phyloP scores from a whole-genome alignment of 2,113 vertebrate genomes.

The human (Homo sapiens) region DNA sequence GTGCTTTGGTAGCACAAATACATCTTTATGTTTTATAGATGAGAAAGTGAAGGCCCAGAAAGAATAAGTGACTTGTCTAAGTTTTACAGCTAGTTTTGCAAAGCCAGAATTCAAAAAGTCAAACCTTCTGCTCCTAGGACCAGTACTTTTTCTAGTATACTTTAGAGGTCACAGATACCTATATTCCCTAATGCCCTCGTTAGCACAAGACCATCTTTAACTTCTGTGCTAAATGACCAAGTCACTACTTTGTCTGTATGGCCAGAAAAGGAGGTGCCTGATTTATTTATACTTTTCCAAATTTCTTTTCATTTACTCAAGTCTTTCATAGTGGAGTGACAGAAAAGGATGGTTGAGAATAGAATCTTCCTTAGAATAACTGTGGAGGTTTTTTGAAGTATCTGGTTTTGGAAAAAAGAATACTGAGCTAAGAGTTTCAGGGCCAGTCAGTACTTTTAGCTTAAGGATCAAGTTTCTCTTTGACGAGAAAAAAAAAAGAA shows the following conservation, averaged over 20 bases:
- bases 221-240: constrained; percentile 10
- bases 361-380: constrained; percentile 36
- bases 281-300: constrained; percentile 12
- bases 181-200: background rate
- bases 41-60: constrained; percentile 41
- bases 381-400: constrained; percentile 43
- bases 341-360: background rate
- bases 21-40: constrained; percentile 27
- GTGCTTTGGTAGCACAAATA: constrained; percentile 30
- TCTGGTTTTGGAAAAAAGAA: constrained; percentile 37
- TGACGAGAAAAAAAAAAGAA: background rate
- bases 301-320: background rate
- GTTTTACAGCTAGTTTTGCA: constrained; percentile 38
- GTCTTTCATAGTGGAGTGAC: background rate
- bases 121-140: background rate
- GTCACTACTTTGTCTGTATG: background rate
- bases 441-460: background rate
- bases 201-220: constrained; percentile 28
- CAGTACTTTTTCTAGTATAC: background rate
- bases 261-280: constrained; percentile 3
- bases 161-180: background rate
- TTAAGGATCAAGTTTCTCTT: constrained; percentile 48
- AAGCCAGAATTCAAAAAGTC: constrained; percentile 14
- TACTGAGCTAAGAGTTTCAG: constrained; percentile 43
- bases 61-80: constrained; percentile 35